phyloP scores from a whole-genome alignment of 2,888 invertebrate species.

The Torymus tubicola region DNA sequence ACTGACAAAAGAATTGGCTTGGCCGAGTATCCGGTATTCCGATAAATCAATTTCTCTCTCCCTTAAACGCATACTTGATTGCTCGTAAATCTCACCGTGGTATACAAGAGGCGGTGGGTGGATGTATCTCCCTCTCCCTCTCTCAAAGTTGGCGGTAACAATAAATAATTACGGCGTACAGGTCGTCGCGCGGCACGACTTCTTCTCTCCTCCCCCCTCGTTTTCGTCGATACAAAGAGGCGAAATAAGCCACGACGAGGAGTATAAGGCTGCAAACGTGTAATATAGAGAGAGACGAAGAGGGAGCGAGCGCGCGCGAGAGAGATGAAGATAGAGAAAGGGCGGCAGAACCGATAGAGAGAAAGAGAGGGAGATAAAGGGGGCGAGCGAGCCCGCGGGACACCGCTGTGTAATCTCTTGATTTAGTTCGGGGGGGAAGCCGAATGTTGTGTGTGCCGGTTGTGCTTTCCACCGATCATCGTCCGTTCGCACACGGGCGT shows the following conservation, averaged over 20 bases:
- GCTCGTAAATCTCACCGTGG: slow-evolving; percentile 44
- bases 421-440: too few relatives aligned
- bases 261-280: slow-evolving; percentile 7
- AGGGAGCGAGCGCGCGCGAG: not conserved
- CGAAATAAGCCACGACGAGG: slow-evolving; percentile 4
- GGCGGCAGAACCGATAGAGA: slow-evolving; percentile 14
- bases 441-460: too few relatives aligned
- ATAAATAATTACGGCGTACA: slow-evolving; percentile 45
- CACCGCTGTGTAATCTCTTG: slow-evolving; percentile 49
- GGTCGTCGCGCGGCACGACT: slow-evolving; percentile 42
- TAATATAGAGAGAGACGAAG: slow-evolving; percentile 19
- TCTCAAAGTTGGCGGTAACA: slow-evolving; percentile 6
- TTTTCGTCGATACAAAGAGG: slow-evolving; percentile 18
- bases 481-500: not conserved
- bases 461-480: not conserved
- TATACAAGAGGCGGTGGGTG: too few relatives aligned
- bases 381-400: slow-evolving; percentile 33
- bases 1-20: not conserved
- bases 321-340: slow-evolving; percentile 4
- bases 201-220: slow-evolving; percentile 8
- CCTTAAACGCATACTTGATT: slow-evolving; percentile 55
- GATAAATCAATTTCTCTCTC: slow-evolving; percentile 56
- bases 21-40: slow-evolving; percentile 14
- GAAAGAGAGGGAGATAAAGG: slow-evolving; percentile 25
- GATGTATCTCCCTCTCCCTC: not conserved